Evolutionary conservation across 2,113 vertebrate species (phyloP).

Genomic region (Mastomys natalensis): DNA sequence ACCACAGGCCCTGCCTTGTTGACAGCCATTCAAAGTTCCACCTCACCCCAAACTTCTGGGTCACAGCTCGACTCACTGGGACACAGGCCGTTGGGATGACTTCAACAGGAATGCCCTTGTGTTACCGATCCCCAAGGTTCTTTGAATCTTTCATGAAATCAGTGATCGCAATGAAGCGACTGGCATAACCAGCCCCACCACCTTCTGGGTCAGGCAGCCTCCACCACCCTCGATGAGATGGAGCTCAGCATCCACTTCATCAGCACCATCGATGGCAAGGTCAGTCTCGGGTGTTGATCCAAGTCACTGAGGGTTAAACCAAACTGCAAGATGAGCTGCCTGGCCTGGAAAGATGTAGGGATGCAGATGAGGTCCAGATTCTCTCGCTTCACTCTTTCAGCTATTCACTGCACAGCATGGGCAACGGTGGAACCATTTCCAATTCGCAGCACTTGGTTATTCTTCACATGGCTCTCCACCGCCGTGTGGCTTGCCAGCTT

Average conservation of each 20-base stretch:
- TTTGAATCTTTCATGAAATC: slow-evolving; percentile 96
- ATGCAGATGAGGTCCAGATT: too few relatives aligned
- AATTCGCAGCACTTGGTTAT: too few relatives aligned
- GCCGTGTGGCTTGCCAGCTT: slow-evolving; percentile 86
- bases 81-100: slow-evolving; percentile 98
- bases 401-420: too few relatives aligned
- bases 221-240: slow-evolving; percentile 98
- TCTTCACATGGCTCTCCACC: slow-evolving; percentile 88
- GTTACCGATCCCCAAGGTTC: slow-evolving; percentile 96
- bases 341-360: too few relatives aligned
- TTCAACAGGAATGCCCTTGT: slow-evolving; percentile 96
- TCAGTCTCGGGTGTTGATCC: slow-evolving; percentile 89
- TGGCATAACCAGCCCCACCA: slow-evolving; percentile 95
- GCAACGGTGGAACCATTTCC: too few relatives aligned
- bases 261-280: slow-evolving; percentile 96
- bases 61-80: slow-evolving; percentile 91
- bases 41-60: slow-evolving; percentile 91
- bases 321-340: too few relatives aligned
- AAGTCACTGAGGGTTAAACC: too few relatives aligned
- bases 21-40: slow-evolving; percentile 94
- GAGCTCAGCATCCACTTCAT: slow-evolving; percentile 95
- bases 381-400: too few relatives aligned
- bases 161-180: slow-evolving; percentile 95
- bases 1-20: slow-evolving; percentile 98
- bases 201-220: slow-evolving; percentile 98